Evolutionary conservation across 1,140 invertebrate genomes (phyloP).

Genomic region (Lordiphosa mommai): DNA sequence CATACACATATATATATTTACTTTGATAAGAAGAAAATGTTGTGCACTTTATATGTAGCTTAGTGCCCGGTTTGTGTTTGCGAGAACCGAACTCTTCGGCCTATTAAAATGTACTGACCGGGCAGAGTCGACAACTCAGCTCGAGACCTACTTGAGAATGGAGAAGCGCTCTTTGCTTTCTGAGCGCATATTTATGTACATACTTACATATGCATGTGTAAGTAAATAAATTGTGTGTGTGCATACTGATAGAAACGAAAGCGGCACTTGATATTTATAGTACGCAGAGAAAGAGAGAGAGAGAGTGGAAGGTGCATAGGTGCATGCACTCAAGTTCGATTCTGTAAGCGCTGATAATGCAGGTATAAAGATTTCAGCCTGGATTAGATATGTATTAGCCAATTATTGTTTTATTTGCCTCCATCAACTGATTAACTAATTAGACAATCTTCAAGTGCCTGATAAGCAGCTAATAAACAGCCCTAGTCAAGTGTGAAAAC

Average conservation of each 20-base stretch:
- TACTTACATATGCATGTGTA: neutral
- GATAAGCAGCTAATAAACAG: too few relatives aligned
- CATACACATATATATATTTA: neutral
- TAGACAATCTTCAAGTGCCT: too few relatives aligned
- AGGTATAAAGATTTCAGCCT: too few relatives aligned
- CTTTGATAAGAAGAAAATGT: conserved; percentile 1
- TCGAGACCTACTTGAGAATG: conserved; percentile 41
- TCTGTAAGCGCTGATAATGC: too few relatives aligned
- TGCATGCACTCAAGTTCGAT: too few relatives aligned
- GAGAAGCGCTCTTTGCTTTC: conserved; percentile 1
- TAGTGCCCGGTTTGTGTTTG: neutral
- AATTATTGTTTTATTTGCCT: too few relatives aligned
- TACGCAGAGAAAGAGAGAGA: too few relatives aligned
- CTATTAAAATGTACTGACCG: conserved; percentile 16
- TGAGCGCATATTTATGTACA: conserved; percentile 10
- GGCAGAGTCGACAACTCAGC: conserved; percentile 25
- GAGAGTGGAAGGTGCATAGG: too few relatives aligned
- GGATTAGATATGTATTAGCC: too few relatives aligned
- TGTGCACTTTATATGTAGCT: conserved; percentile 21
- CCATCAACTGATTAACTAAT: too few relatives aligned
- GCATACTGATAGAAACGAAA: conserved; percentile 5
- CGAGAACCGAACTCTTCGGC: conserved; percentile 24
- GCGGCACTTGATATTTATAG: neutral
- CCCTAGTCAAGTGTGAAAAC: too few relatives aligned
- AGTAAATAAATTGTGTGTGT: conserved; percentile 8